Evolutionary conservation across 2,888 invertebrate genomes (phyloP).

Genomic region (Tinea semifulvella): DNA sequence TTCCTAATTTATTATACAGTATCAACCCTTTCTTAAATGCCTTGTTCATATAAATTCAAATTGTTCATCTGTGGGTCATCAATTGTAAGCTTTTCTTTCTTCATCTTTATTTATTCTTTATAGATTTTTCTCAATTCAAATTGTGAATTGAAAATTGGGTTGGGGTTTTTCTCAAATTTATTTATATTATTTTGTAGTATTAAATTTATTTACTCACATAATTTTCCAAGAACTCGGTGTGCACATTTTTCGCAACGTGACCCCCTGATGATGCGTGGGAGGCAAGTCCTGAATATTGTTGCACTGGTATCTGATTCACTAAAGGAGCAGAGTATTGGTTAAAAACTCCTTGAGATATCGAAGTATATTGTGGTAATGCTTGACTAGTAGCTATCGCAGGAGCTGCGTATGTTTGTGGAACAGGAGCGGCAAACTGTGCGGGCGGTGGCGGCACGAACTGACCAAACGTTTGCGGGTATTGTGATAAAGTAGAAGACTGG

Average conservation of each 20-base stretch:
- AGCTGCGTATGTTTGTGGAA: slow-evolving; percentile 12
- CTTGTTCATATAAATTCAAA: too few relatives aligned
- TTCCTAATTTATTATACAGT: too few relatives aligned
- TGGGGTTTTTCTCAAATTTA: too few relatives aligned
- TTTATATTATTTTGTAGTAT: too few relatives aligned
- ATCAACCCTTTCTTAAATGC: too few relatives aligned
- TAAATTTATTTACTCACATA: slow-evolving; percentile 62
- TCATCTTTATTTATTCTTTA: too few relatives aligned
- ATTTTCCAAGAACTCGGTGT: slow-evolving; percentile 69
- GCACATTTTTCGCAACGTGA: slow-evolving; percentile 60
- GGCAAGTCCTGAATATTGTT: slow-evolving; percentile 23
- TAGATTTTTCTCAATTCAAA: too few relatives aligned
- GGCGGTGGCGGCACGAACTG: slow-evolving; percentile 16
- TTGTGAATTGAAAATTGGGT: too few relatives aligned
- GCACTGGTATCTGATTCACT: slow-evolving; percentile 18
- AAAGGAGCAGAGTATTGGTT: slow-evolving; percentile 9
- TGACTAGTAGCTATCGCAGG: not conserved
- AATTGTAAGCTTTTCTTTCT: too few relatives aligned
- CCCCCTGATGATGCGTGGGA: slow-evolving; percentile 21
- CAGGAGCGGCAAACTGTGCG: slow-evolving; percentile 22
- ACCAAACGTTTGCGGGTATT: slow-evolving; percentile 20
- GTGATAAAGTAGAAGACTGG: slow-evolving; percentile 20
- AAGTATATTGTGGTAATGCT: not conserved
- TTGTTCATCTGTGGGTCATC: too few relatives aligned
- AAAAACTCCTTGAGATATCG: not conserved